phyloP scores from a whole-genome alignment of 2,888 invertebrate genomes.

The Cryptocheilus praepositus region DNA sequence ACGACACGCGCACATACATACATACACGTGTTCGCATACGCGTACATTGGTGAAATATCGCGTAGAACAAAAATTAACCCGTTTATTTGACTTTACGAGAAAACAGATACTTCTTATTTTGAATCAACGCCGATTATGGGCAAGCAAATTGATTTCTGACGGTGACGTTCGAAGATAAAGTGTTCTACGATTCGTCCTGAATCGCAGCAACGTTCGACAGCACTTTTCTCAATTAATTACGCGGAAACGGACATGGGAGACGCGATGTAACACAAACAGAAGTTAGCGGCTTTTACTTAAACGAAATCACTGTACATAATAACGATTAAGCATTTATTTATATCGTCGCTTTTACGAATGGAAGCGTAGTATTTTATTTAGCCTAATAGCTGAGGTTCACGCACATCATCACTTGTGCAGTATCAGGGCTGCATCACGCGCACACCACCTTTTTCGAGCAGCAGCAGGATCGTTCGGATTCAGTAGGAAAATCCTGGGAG shows the following conservation, averaged over 20 bases:
- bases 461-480: slow-evolving; percentile 27
- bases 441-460: slow-evolving; percentile 34
- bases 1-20: slow-evolving; percentile 10
- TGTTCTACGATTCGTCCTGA: no score
- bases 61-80: no score
- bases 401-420: slow-evolving; percentile 42
- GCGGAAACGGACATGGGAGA: not conserved
- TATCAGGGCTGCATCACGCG: slow-evolving; percentile 26
- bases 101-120: no score
- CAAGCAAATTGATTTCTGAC: no score
- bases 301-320: slow-evolving; percentile 66
- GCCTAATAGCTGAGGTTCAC: slow-evolving; percentile 54
- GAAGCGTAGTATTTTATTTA: slow-evolving; percentile 72
- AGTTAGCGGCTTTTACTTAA: slow-evolving; percentile 73
- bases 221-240: no score
- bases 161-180: no score
- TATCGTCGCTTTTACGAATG: slow-evolving; percentile 68
- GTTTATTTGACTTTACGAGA: no score
- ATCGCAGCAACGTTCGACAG: no score
- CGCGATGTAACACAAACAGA: slow-evolving; percentile 20
- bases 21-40: no score
- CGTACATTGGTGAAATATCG: no score
- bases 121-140: not conserved
- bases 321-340: slow-evolving; percentile 73
- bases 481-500: no score